Evolutionary conservation across 2,888 invertebrate species (phyloP).

Genomic region (Encarsia formosa): DNA sequence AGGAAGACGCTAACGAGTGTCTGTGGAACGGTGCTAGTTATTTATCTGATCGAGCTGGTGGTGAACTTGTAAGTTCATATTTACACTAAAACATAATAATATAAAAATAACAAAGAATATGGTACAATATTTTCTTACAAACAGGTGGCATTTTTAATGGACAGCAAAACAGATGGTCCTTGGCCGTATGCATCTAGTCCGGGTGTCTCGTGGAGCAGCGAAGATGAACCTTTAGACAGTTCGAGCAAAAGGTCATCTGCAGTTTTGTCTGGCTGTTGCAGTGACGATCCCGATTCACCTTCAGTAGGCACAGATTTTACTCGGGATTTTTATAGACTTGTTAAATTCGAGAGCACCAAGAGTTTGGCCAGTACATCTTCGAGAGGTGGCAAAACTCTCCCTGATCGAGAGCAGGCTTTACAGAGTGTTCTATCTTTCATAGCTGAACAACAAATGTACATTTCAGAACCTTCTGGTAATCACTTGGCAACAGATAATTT

Average conservation of each 20-base stretch:
- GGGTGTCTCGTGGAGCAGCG: slow-evolving; percentile 56
- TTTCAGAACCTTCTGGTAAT: slow-evolving; percentile 39
- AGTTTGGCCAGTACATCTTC: slow-evolving; percentile 73
- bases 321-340: slow-evolving; percentile 74
- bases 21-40: slow-evolving; percentile 74
- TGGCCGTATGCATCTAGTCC: slow-evolving; percentile 62
- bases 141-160: slow-evolving; percentile 52
- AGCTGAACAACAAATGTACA: slow-evolving; percentile 71
- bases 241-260: slow-evolving; percentile 69
- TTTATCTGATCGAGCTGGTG: slow-evolving; percentile 62
- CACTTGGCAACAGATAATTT: slow-evolving; percentile 4
- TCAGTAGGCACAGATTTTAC: slow-evolving; percentile 72
- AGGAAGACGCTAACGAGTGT: slow-evolving; percentile 71
- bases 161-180: slow-evolving; percentile 55
- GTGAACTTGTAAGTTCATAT: slow-evolving; percentile 54
- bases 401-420: slow-evolving; percentile 66
- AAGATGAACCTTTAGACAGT: slow-evolving; percentile 52
- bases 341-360: slow-evolving; percentile 77
- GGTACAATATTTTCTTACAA: background rate
- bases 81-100: background rate
- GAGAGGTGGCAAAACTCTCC: slow-evolving; percentile 57
- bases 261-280: slow-evolving; percentile 63
- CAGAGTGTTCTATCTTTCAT: slow-evolving; percentile 73
- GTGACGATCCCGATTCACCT: slow-evolving; percentile 64
- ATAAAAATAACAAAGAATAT: background rate